phyloP scores from a whole-genome alignment of 2,113 vertebrate species.

The Larimichthys polyactis region DNA sequence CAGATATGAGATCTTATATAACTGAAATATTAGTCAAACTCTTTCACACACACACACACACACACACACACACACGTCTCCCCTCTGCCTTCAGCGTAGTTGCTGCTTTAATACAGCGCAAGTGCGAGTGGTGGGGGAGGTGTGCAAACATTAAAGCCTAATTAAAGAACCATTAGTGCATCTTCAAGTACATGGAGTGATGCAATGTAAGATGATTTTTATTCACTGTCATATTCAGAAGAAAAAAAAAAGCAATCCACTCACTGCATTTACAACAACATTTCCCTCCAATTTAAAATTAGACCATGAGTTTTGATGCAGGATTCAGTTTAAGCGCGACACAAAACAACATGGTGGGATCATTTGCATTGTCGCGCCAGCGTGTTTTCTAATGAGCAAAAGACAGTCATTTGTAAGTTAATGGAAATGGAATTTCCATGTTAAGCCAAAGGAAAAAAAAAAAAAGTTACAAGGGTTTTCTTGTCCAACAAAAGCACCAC shows the following conservation, averaged over 20 bases:
- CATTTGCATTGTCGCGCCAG: constrained; percentile 37
- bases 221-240: constrained; percentile 24
- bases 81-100: background rate
- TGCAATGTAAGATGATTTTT: constrained; percentile 48
- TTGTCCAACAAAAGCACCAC: constrained; percentile 40
- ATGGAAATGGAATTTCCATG: constrained; percentile 70
- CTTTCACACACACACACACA: background rate
- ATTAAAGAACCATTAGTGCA: constrained; percentile 79
- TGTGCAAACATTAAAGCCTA: constrained; percentile 62
- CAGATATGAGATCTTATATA: too few species aligned
- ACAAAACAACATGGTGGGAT: constrained; percentile 40
- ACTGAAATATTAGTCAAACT: background rate
- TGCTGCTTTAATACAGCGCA: constrained; percentile 10
- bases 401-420: constrained; percentile 75
- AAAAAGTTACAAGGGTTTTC: constrained; percentile 33
- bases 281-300: constrained; percentile 23
- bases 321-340: constrained; percentile 37
- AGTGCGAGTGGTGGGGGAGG: constrained; percentile 49
- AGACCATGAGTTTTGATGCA: constrained; percentile 21
- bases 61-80: background rate
- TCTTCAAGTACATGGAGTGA: constrained; percentile 34
- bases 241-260: background rate
- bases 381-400: constrained; percentile 66
- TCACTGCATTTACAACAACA: background rate
- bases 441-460: constrained; percentile 48